phyloP scores from a whole-genome alignment of 2,888 invertebrate species.

The Limnephilus lunatus region DNA sequence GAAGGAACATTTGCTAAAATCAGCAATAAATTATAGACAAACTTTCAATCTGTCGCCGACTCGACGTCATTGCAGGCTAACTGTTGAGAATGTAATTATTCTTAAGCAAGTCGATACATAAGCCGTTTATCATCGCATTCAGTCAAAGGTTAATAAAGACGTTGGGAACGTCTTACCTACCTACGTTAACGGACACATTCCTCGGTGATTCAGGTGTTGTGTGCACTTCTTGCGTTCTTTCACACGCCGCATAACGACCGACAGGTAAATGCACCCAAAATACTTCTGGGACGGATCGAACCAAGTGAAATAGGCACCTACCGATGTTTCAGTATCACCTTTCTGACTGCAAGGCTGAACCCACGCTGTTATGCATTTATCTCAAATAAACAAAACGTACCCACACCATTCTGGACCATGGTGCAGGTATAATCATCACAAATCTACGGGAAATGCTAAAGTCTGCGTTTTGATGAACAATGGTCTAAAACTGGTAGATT shows the following conservation, averaged over 20 bases:
- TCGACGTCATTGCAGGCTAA: not conserved
- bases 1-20: constrained; percentile 36
- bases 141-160: constrained; percentile 37
- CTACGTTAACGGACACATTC: constrained; percentile 8
- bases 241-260: constrained; percentile 47
- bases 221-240: constrained; percentile 48
- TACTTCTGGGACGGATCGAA: constrained; percentile 47
- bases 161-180: not conserved
- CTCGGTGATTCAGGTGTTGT: constrained; percentile 33
- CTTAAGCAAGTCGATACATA: not conserved
- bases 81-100: constrained; percentile 2
- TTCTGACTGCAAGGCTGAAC: not conserved
- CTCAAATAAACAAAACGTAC: not conserved
- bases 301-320: too few relatives aligned
- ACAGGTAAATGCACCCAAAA: constrained; percentile 62
- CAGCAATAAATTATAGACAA: constrained; percentile 8
- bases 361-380: not conserved
- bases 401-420: not conserved
- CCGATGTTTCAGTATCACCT: too few relatives aligned
- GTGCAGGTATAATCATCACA: not conserved
- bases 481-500: too few relatives aligned
- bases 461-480: too few relatives aligned
- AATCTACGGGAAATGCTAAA: not conserved
- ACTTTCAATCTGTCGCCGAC: not conserved
- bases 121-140: not conserved